Base-by-base conservation (phyloP, 2,797 vertebrate genomes). In the Galagoides demidoff region DNA sequence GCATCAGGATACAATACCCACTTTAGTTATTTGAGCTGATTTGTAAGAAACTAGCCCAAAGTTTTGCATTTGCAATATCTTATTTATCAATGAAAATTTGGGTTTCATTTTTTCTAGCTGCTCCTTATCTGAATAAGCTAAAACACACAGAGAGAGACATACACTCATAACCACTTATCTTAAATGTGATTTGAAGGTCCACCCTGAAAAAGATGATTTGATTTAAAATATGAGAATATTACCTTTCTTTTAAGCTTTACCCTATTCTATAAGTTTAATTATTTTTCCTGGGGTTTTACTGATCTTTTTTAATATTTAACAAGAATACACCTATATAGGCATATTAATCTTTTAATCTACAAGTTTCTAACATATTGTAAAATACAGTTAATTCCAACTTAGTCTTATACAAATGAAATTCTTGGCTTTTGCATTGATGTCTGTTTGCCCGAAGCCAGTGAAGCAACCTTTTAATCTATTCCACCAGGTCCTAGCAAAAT, bases 31-130 rank as follows among this genome's bases (percentile, higher is more conserved):
- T 59, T 71, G 43, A 95, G 7, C 5, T 29, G 13, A 68, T 71
- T 34, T 74, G 9, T 88, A 20, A 90, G 92, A 93, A 81, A 2
- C 3, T 66, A 25, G 45, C 63, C 39, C 34, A 85, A 34, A 70
- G 37, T 57, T 39, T 7, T 95, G 19, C 5, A 70, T 90, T 71
- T 94, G 14, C 10, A 70, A 3, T 92, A 34, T 92, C 45, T 63
- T 93, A 34, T 85, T 45, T 85, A 55, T 83, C 73, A 66, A 1
- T 79, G 17, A 43, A 94, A 95, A 82, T 78, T 19, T 79, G 90
- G 9, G 27, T 81, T 92, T 90, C 22, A 31, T 34, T 94, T 39
- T 78, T 12, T 84, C 43, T 16, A 78, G 23, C 2, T 78, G 14
- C 1, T 94, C 1, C 23, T 17, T 10, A 45, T 49, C 5, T 84